These are phyloP conservation scores for Crocodylus rhombifer DNA, from an alignment of 2,797 vertebrate genomes.

Conservation along the genomic window DNA sequence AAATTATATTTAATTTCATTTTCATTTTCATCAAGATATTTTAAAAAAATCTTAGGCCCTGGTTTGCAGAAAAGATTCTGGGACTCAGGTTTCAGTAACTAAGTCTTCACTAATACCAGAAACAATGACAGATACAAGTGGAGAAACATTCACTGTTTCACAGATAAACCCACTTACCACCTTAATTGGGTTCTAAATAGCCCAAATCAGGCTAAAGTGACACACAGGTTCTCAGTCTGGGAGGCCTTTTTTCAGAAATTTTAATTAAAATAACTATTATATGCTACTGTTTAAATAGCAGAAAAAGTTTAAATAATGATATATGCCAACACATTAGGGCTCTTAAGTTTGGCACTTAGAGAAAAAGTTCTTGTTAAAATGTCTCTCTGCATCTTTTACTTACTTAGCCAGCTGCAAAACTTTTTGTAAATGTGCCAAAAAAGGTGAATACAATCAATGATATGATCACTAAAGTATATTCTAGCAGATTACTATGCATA, in stretches of 20 bases:
- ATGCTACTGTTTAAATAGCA: not conserved
- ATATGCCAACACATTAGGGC: not conserved
- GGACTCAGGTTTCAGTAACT: not conserved
- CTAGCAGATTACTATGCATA: not conserved
- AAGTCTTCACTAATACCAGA: not conserved
- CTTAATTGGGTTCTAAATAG: not conserved
- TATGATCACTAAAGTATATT: not conserved
- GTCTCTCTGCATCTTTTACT: too few relatives aligned
- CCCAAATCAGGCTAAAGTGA: not conserved
- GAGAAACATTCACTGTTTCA: not conserved
- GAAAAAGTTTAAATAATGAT: not conserved
- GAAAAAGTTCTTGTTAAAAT: not conserved
- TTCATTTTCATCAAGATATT: not conserved
- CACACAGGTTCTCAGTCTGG: not conserved
- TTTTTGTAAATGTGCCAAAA: not conserved
- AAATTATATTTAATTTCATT: not conserved
- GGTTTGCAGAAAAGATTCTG: not conserved
- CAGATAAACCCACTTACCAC: not conserved
- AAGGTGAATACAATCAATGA: not conserved
- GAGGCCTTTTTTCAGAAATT: not conserved
- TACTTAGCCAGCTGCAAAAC: not conserved
- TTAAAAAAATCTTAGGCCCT: not conserved
- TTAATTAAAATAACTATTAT: not conserved
- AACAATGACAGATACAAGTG: not conserved
- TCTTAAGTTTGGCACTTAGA: not conserved